Evolutionary conservation across 2,113 vertebrate species (phyloP).

Genomic region (Phycodurus eques): DNA sequence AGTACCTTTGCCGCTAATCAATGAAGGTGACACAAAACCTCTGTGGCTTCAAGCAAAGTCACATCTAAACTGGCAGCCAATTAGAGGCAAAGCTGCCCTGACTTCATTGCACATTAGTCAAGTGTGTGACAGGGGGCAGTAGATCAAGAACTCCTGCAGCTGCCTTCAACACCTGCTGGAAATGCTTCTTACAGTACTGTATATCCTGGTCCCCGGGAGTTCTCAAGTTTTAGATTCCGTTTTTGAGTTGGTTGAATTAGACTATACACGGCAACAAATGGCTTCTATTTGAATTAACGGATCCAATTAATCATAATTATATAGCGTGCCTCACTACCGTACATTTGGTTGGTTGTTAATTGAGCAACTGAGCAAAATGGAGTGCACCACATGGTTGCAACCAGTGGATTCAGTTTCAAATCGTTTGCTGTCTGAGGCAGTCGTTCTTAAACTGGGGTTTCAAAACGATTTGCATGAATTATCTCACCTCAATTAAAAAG

Average conservation of each 20-base stretch:
- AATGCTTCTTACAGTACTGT: conserved; percentile 5
- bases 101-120: conserved; percentile 52
- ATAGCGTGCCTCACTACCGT: no score
- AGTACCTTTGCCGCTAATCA: conserved; percentile 44
- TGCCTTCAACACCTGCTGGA: conserved; percentile 21
- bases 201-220: neutral
- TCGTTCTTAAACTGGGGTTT: no score
- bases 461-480: no score
- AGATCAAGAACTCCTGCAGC: conserved; percentile 24
- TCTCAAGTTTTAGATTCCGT: no score
- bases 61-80: conserved; percentile 35
- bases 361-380: neutral
- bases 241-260: neutral
- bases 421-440: neutral
- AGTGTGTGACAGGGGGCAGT: conserved; percentile 24
- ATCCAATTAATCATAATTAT: no score
- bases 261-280: no score
- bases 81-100: conserved; percentile 26
- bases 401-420: neutral
- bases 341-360: no score
- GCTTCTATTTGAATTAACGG: no score
- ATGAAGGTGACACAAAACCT: conserved; percentile 46
- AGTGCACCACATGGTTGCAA: neutral
- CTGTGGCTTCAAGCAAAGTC: conserved; percentile 41
- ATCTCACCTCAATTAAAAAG: no score